These are phyloP conservation scores for Hydractinia symbiolongicarpus DNA, from an alignment of 30 jellyfish, hydroid and myxozoan species.

Conservation along the genomic window DNA sequence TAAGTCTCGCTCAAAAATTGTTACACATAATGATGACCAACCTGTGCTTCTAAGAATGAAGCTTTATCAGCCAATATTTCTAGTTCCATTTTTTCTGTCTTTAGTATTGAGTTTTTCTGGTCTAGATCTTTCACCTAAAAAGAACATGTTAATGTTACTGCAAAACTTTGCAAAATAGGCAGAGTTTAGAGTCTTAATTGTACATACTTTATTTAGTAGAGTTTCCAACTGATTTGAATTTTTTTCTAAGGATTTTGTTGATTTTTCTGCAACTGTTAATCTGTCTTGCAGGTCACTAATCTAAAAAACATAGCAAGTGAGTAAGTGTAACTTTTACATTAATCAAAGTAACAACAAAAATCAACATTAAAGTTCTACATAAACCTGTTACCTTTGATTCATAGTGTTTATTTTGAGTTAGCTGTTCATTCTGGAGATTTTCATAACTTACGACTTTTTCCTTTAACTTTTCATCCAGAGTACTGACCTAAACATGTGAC, in stretches of 20 bases:
- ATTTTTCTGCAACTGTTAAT: constrained; percentile 23
- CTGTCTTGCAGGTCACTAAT: constrained; percentile 33
- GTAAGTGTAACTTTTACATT: background rate
- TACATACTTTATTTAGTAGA: constrained; percentile 55
- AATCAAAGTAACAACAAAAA: too few relatives aligned
- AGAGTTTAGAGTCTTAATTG: background rate
- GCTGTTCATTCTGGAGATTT: constrained; percentile 23
- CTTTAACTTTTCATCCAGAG: constrained; percentile 69
- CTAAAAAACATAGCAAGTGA: background rate
- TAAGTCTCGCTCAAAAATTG: background rate
- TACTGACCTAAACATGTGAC: constrained; percentile 39
- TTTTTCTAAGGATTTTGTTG: constrained; percentile 17
- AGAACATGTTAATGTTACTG: background rate
- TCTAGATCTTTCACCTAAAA: constrained; percentile 56
- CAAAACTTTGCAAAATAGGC: background rate
- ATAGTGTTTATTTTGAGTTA: constrained; percentile 14
- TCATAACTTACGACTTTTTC: constrained; percentile 60
- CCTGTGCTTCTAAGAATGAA: constrained; percentile 72
- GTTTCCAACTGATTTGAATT: constrained; percentile 33
- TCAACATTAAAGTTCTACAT: too few relatives aligned
- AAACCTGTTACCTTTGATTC: constrained; percentile 39
- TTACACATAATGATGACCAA: constrained; percentile 14
- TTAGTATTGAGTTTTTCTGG: constrained; percentile 20
- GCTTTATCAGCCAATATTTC: constrained; percentile 64
- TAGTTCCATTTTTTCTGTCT: constrained; percentile 61